Evolutionary conservation across 2,113 vertebrate species (phyloP), one percentile per base, ranked within the genome.

Genomic region (Danionella cerebrum): DNA sequence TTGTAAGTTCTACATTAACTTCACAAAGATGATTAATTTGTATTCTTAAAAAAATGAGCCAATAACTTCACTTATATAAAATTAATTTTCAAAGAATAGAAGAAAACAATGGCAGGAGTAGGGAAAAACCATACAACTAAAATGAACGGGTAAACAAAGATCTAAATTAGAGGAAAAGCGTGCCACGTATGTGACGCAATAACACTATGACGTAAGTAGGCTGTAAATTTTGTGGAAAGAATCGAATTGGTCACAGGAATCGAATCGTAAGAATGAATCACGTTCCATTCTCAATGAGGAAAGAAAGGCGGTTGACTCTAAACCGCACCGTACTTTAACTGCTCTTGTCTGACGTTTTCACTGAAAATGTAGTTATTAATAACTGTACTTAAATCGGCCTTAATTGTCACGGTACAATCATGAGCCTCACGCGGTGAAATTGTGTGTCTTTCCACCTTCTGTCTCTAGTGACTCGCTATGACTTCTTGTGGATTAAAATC

Each of bases 401-500:
- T 14, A 12, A 44, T 6, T 14, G 2, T 29, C n/a, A 42, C n/a
- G 12, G 67, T 71, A 71, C 76, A 66, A 74, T 75, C 44, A 6
- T 73, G 69, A 75, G 80, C 72, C 76, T 79, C 78, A 62, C 64
- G n/a, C n/a, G n/a, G n/a, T n/a, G n/a, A n/a, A n/a, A n/a, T 54
- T 74, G 62, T 77, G 67, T 11, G 65, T 44, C 21, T 51, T 54
- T 45, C n/a, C 18, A 4, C 10, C 50, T 65, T 36, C 53, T 57
- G 65, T 67, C 65, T 73, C 79, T 71, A 78, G 72, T 72, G 82
- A 78, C 75, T 79, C 81, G 80, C 72, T 71, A 81, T 76, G 83
- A 83, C 81, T 73, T 73, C 83, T 72, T 77, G 80, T 75, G 82
- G 88, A 89, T 89, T 88, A 88, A 84, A 86, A 72, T 74, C 71